These are phyloP conservation scores for Acleris literana DNA, from an alignment of 2,888 invertebrate species.

Conservation along the genomic window DNA sequence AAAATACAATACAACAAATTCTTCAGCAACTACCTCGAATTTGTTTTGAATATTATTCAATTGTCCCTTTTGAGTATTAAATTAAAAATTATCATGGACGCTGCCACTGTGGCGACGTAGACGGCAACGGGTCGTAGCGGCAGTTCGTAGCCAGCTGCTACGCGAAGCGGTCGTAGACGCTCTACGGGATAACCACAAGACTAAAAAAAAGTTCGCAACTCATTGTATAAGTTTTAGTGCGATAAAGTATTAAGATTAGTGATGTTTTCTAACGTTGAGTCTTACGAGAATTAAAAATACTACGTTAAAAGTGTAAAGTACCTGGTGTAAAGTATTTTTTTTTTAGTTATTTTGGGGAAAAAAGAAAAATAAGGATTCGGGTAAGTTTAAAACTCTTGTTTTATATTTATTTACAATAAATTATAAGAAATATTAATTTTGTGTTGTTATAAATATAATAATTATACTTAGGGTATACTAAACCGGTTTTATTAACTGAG, in stretches of 20 bases:
- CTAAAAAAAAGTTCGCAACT: slow-evolving; percentile 30
- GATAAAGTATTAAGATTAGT: slow-evolving; percentile 14
- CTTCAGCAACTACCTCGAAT: too few relatives aligned
- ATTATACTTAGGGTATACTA: too few relatives aligned
- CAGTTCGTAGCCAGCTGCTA: slow-evolving; percentile 37
- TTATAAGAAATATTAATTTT: too few relatives aligned
- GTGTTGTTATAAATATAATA: too few relatives aligned
- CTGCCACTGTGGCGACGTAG: not conserved
- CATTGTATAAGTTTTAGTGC: slow-evolving; percentile 15
- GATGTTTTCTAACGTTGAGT: slow-evolving; percentile 5
- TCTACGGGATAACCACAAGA: slow-evolving; percentile 14
- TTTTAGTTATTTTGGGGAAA: not conserved
- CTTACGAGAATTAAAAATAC: not conserved
- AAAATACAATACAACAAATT: too few relatives aligned
- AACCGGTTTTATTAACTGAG: too few relatives aligned
- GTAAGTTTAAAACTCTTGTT: not conserved
- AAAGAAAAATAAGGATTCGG: not conserved
- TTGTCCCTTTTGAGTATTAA: too few relatives aligned
- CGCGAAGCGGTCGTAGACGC: slow-evolving; percentile 30
- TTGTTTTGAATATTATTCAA: too few relatives aligned
- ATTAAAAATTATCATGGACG: not conserved
- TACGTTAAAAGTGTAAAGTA: slow-evolving; percentile 1
- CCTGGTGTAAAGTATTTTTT: slow-evolving; percentile 8
- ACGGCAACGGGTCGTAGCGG: slow-evolving; percentile 37
- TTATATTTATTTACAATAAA: not conserved